A percentile compares a stretch with the other conserved stretches of the same genome.
Conservation (phyloP, 2,113 vertebrate species). For the Podarcis raffonei region DNA sequence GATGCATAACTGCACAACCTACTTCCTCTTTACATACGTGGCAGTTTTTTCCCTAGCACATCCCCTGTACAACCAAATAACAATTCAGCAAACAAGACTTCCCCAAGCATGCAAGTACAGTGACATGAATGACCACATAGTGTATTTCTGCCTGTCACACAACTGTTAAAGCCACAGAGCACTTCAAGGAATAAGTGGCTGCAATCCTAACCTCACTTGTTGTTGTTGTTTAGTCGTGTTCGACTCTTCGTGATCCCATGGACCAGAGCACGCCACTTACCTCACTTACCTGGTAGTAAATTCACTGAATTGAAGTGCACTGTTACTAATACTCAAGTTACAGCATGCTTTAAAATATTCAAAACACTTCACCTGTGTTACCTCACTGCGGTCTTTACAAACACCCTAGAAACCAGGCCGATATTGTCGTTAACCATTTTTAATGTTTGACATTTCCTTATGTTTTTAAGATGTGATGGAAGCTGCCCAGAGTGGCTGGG, state of each 20-base stretch:
- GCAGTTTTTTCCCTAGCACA: not conserved
- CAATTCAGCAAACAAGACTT: not conserved
- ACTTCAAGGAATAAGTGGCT: not conserved
- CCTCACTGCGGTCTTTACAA: not conserved
- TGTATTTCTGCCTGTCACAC: not conserved
- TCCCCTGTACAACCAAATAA: not conserved
- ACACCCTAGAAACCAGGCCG: not conserved
- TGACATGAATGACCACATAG: not conserved
- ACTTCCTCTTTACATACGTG: not conserved
- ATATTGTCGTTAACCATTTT: no score
- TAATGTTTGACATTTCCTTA: no score
- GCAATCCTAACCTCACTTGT: no score
- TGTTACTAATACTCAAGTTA: not conserved
- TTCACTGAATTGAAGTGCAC: no score
- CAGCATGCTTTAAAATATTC: not conserved
- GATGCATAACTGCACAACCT: not conserved
- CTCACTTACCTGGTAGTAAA: no score
- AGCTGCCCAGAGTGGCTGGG: no score
- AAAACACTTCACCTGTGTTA: not conserved
- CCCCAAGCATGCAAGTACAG: not conserved
- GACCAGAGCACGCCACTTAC: no score
- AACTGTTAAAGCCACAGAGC: not conserved
- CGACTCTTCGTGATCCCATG: no score
- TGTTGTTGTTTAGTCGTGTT: no score
- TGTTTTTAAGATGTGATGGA: no score